phyloP scores from a whole-genome alignment of 2,888 invertebrate genomes.

The Eupithecia inturbata region DNA sequence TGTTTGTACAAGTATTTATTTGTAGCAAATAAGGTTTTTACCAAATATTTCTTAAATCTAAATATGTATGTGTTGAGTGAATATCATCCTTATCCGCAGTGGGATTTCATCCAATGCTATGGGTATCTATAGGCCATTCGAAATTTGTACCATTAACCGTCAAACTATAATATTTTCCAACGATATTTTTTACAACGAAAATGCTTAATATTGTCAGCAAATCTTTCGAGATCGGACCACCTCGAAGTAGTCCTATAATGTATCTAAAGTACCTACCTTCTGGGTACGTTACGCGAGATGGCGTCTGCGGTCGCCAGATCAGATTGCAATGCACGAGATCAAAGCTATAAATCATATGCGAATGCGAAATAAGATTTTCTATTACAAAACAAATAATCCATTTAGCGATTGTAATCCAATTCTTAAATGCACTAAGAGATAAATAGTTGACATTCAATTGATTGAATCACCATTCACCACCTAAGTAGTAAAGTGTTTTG shows the following conservation, averaged over 20 bases:
- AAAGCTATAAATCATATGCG: conserved; percentile 34
- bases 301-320: conserved; percentile 51
- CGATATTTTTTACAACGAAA: background rate
- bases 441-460: background rate
- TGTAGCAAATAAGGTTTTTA: background rate
- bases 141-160: background rate
- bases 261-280: conserved; percentile 17
- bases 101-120: background rate
- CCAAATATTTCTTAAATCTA: background rate
- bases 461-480: background rate
- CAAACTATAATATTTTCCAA: background rate
- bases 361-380: conserved; percentile 17
- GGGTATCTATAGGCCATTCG: too few relatives aligned
- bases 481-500: background rate
- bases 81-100: background rate
- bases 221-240: conserved; percentile 60
- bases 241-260: conserved; percentile 54
- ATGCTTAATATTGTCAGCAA: background rate
- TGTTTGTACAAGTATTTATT: background rate
- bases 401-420: background rate
- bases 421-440: background rate
- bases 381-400: background rate
- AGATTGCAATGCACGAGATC: conserved; percentile 50
- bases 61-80: background rate
- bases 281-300: conserved; percentile 59